phyloP scores from a whole-genome alignment of 2,888 invertebrate genomes.

The Lasioglossum lativentre region DNA sequence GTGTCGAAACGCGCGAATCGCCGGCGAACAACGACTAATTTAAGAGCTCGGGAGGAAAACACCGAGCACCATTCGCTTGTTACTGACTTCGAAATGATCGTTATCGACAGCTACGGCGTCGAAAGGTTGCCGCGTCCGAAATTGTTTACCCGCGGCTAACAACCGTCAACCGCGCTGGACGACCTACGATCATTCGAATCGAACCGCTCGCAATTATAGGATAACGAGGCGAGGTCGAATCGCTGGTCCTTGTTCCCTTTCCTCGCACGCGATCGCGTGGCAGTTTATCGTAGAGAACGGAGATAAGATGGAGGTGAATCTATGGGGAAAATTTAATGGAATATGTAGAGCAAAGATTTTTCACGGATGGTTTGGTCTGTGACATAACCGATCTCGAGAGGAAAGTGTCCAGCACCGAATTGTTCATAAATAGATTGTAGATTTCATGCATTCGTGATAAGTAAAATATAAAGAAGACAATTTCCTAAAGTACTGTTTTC shows the following conservation, averaged over 20 bases:
- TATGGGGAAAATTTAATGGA: too few species aligned
- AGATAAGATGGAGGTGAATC: neutral
- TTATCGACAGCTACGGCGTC: neutral
- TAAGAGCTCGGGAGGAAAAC: conserved; percentile 1
- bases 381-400: too few species aligned
- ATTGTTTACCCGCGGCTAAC: neutral
- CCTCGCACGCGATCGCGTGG: neutral
- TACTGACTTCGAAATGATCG: conserved; percentile 8
- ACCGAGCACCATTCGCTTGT: neutral
- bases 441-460: too few species aligned
- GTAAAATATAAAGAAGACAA: too few species aligned
- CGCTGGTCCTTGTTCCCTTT: neutral
- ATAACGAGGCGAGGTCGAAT: neutral
- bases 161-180: neutral
- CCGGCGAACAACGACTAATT: conserved; percentile 27
- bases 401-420: too few species aligned
- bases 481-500: too few species aligned
- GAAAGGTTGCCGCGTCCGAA: neutral
- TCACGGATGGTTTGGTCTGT: too few species aligned
- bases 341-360: too few species aligned
- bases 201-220: neutral
- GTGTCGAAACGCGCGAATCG: conserved; percentile 2
- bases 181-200: neutral
- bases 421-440: too few species aligned
- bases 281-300: neutral